Base-by-base conservation (phyloP, 2,888 invertebrate species). In the Aelia acuminata region DNA sequence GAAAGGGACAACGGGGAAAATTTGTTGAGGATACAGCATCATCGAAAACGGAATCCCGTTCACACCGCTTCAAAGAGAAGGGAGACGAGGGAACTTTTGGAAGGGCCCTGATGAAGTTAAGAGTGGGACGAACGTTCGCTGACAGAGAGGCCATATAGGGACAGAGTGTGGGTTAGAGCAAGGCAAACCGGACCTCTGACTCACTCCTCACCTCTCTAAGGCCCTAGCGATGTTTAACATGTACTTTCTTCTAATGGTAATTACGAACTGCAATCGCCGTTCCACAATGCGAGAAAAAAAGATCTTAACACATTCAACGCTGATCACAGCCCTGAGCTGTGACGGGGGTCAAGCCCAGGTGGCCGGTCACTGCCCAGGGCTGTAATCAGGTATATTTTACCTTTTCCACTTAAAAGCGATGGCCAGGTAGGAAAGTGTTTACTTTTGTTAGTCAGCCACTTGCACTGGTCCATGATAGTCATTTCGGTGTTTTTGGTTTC, bases 181-280 rank as follows among this genome's bases (percentile, higher is more conserved):
- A 85, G 85, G 85, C 50, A 39, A 53, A 85, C 85, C 85, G 85
- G 84, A 43, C 50, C 85, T 49, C 85, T 85, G 85, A 85, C 85
- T 85, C 85, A 85, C 35, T 53, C 49, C 39, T 53, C 35, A 35
- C 57, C 53, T 35, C 85, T n/a, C 39, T 80, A 80, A 39, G 43
- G 43, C 39, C 80, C 80, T 80, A 43, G 80, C 80, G 43, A 43
- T 43, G 39, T 63, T 31, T 31, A 63, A 31, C 63, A 5, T 31
- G 31, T 63, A 63, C 63, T 63, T 57, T 63, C 63, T 63, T 31
- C 31, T 63, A 31, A 63, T 63, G 1, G 31, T 63, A 63, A 31
- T 63, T 63, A 31, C 57, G 31, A 63, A 31, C 18, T 3, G 26
- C 57, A 63, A 31, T 31, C 18, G 31, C 63, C 4, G 7, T 7